Percentiles rank a stretch among this genome's conserved stretches.
Evolutionary conservation across 2,113 vertebrate species (phyloP).

Genomic region (Ictalurus punctatus): DNA sequence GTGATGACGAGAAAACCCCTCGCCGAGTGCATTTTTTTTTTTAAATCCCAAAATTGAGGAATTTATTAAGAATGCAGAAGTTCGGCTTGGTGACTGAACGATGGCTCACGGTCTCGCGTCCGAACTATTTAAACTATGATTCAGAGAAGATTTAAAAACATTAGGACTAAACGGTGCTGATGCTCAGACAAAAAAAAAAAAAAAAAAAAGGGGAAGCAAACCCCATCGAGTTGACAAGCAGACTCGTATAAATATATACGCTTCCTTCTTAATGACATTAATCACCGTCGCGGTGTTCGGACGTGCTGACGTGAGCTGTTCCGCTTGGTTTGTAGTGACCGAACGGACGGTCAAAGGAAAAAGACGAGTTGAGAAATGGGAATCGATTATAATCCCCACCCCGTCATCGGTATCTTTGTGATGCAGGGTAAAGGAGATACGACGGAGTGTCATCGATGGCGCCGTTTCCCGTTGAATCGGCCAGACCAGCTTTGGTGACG

Average conservation of each 20-base stretch:
- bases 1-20: no score
- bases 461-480: constrained; percentile 4
- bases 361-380: not conserved
- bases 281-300: constrained; percentile 8
- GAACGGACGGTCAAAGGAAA: not conserved
- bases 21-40: no score
- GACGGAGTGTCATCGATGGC: not conserved
- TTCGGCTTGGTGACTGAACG: constrained; percentile 5
- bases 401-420: no score
- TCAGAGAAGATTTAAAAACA: constrained; percentile 21
- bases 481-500: not conserved
- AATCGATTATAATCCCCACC: not conserved
- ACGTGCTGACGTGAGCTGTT: constrained; percentile 22
- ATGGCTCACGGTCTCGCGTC: constrained; percentile 13
- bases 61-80: constrained; percentile 31
- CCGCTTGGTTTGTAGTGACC: not conserved
- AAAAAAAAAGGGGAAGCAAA: constrained; percentile 38
- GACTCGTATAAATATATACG: not conserved
- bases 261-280: constrained; percentile 34
- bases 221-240: not conserved
- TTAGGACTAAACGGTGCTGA: constrained; percentile 21
- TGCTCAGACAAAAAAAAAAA: constrained; percentile 7
- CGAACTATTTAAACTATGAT: constrained; percentile 24
- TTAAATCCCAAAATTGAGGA: not conserved
- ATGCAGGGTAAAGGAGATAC: not conserved